Conservation (phyloP, 1,140 invertebrate species). For the Planococcus citri region DNA sequence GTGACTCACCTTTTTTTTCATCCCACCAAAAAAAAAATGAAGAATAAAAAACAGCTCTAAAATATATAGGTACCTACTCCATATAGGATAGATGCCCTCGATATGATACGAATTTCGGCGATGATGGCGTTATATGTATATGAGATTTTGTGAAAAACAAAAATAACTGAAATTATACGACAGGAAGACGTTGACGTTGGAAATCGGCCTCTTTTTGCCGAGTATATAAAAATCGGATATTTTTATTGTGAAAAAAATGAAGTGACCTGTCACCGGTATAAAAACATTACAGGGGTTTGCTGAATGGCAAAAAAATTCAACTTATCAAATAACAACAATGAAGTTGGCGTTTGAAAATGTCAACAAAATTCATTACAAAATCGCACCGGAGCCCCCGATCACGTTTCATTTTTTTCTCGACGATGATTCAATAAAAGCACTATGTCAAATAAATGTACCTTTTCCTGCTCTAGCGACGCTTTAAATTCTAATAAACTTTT, state of each 20-base stretch:
- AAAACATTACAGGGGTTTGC: not conserved
- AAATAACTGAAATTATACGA: not conserved
- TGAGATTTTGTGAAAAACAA: not conserved
- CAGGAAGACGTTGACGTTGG: conserved; percentile 1
- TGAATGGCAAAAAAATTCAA: not conserved
- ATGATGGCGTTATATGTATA: not conserved
- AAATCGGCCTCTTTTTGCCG: not conserved
- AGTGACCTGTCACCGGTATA: conserved; percentile 18
- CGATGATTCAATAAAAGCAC: conserved; percentile 17
- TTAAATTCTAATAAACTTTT: conserved; percentile 19
- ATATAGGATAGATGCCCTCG: too few species aligned
- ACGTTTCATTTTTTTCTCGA: not conserved
- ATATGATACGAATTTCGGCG: too few species aligned
- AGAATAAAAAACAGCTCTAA: not conserved
- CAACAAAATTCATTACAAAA: conserved; percentile 1
- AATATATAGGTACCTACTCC: too few species aligned
- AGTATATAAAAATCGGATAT: conserved; percentile 10
- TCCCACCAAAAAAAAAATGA: not conserved
- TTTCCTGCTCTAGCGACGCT: conserved; percentile 11
- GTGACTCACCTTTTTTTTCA: conserved; percentile 15
- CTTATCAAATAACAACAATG: conserved; percentile 14
- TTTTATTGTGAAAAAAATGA: conserved; percentile 15
- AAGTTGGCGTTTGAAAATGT: conserved; percentile 14
- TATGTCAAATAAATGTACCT: conserved; percentile 20
- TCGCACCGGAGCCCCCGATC: not conserved